Conservation (phyloP, 2,888 invertebrate species). For the Pyrochroa serraticornis region DNA sequence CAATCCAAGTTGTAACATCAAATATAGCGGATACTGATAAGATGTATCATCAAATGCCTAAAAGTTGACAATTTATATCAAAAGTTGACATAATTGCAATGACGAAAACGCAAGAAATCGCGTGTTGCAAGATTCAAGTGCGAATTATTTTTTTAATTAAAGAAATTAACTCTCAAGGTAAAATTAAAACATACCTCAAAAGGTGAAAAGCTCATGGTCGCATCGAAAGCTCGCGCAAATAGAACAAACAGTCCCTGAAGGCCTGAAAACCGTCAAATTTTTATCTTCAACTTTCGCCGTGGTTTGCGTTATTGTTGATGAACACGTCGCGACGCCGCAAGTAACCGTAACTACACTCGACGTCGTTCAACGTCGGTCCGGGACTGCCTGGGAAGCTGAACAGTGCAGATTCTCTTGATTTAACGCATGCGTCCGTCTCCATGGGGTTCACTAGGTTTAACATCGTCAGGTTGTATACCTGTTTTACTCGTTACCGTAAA, state of each 20-base stretch:
- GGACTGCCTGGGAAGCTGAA: slow-evolving; percentile 38
- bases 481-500: slow-evolving; percentile 13
- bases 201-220: slow-evolving; percentile 6
- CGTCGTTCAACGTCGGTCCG: slow-evolving; percentile 33
- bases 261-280: slow-evolving; percentile 3
- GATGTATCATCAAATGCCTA: too few species aligned
- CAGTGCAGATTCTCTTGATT: slow-evolving; percentile 34
- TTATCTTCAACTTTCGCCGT: slow-evolving; percentile 13
- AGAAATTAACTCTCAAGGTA: slow-evolving; percentile 1
- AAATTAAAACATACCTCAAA: slow-evolving; percentile 19
- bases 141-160: too few species aligned
- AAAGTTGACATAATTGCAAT: too few species aligned
- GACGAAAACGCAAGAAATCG: too few species aligned
- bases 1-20: too few species aligned
- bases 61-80: too few species aligned
- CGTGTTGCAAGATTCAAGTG: too few species aligned
- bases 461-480: slow-evolving; percentile 12
- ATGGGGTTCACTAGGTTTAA: slow-evolving; percentile 14
- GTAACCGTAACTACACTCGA: slow-evolving; percentile 24
- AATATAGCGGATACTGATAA: too few species aligned
- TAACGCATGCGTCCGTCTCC: slow-evolving; percentile 34
- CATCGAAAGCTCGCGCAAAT: too few species aligned
- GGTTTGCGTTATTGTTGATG: not conserved
- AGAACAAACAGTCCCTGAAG: not conserved
- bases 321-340: slow-evolving; percentile 27